Base-by-base conservation (phyloP, 2,888 invertebrate genomes). In the Adela reaumurella region DNA sequence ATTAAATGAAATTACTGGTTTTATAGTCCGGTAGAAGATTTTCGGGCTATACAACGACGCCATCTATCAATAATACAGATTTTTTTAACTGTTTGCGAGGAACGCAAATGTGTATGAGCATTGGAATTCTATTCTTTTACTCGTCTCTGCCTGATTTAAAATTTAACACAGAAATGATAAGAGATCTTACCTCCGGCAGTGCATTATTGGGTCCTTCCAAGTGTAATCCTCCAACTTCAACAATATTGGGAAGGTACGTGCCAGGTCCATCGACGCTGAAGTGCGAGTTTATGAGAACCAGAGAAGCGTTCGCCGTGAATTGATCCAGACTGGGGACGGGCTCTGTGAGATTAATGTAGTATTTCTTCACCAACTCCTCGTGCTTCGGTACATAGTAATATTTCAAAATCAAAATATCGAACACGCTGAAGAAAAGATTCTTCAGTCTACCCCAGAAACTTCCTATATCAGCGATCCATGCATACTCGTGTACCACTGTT, bases 221-320 rank as follows among this genome's bases (percentile, higher is more conserved):
- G 62, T 85, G 84, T 46, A 76, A 59, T 19, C 85, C 84, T 17
- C 83, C 84, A 46, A 85, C 70, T 57, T 83, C 82, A 2, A 83
- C 65, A 51, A 82, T 67, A 57, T 81, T 83, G 0, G 84, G 84
- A 2, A 81, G 66, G 19, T 76, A 70, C 2, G 64, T 65, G 52
- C 79, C 68, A 47, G n/a, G n/a, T n/a, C n/a, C n/a, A n/a, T n/a
- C n/a, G n/a, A n/a, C n/a, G n/a, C n/a, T n/a, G n/a, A n/a, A n/a
- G n/a, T n/a, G n/a, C n/a, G n/a, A n/a, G n/a, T n/a, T n/a, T n/a
- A n/a, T n/a, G n/a, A n/a, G n/a, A n/a, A n/a, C n/a, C n/a, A n/a
- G n/a, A n/a, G n/a, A n/a, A n/a, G n/a, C n/a, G n/a, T n/a, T n/a
- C n/a, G 52, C 67, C 53, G 79, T 70, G 52, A 77, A 50, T 3